Base-by-base conservation (phyloP, 2,113 vertebrate genomes). In the Melanerpes aurifrons region DNA sequence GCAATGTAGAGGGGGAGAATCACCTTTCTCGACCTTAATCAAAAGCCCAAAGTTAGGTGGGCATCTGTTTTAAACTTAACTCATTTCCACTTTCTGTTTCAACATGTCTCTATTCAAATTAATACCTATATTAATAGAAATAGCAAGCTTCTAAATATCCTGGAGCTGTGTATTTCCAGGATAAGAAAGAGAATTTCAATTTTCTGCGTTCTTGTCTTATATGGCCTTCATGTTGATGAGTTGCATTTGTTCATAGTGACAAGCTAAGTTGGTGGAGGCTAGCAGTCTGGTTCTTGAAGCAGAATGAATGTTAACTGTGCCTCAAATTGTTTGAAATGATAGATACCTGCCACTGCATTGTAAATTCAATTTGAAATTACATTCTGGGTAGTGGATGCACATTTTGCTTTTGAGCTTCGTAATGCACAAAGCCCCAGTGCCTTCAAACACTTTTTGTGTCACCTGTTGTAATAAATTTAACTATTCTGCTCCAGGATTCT, bases 321-420 rank as follows among this genome's bases (percentile, higher is more conserved):
- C 31, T 91, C 40, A 73, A 70, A 62, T 86, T 82, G 71, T 83
- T 59, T 74, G 61, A 79, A 94, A 73, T 79, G 22, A 81, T 45
- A 77, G 53, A 71, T 81, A 90, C 43, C 40, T 93, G 83, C 26
- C n/a, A 50, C 47, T 40, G 61, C 40, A 16, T 28, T 47, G 64
- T 24, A 74, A 90, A 80, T 70, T 29, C 47, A 73, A 6, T 77
- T 73, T 70, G 64, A 77, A 88, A 71, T 83, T 37, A 26, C 19
- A 6, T 31, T 80, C 56, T 66, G 53, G 61, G 4, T 62, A 57
- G 57, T 0, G 0, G 12, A 24, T 8, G 8, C 22, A 16, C 9
- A 3, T 83, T 83, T 84, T 79, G 7, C 22, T 73, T 88, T 86
- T 83, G n/a, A 76, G 68, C 16, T 37, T 54, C 61, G 48, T 29